These are phyloP conservation scores for Tupaia chinensis DNA, from an alignment of 2,113 vertebrate species.

Conservation along the genomic window DNA sequence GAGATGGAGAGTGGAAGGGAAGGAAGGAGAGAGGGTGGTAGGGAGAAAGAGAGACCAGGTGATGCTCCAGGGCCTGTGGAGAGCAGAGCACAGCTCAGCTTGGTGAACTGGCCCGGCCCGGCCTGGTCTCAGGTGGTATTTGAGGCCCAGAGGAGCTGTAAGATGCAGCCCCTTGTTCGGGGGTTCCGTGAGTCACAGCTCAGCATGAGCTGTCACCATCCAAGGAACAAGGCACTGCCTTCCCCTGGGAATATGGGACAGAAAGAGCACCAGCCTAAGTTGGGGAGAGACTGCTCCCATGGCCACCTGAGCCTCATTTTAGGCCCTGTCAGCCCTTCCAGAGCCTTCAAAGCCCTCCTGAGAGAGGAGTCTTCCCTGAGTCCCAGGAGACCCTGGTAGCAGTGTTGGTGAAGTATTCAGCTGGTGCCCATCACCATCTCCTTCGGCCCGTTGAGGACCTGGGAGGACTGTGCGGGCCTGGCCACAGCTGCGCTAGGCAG, in stretches of 20 bases:
- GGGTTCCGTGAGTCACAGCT: fast-evolving
- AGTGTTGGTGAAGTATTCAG: not conserved
- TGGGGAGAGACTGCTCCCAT: not conserved
- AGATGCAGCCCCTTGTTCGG: too few relatives aligned
- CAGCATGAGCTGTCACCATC: not conserved
- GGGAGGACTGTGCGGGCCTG: fast-evolving
- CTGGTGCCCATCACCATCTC: fast-evolving
- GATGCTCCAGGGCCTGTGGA: fast-evolving
- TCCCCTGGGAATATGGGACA: fast-evolving
- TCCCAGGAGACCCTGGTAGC: not conserved
- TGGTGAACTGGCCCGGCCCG: fast-evolving
- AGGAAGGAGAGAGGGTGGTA: too few relatives aligned
- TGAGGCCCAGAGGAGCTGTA: fast-evolving
- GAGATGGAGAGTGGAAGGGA: too few relatives aligned
- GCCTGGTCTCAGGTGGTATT: not conserved
- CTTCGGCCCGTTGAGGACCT: not conserved
- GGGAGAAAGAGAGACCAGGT: not conserved
- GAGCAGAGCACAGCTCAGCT: not conserved
- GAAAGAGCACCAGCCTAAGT: fast-evolving
- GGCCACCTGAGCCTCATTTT: fast-evolving
- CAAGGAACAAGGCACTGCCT: not conserved
- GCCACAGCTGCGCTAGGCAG: fast-evolving
- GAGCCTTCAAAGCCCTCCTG: not conserved
- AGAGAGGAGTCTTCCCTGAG: not conserved
- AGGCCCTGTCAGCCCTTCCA: not conserved